These are phyloP conservation scores for Scatophagus argus DNA, from an alignment of 2,113 vertebrate genomes.

Conservation along the genomic window DNA sequence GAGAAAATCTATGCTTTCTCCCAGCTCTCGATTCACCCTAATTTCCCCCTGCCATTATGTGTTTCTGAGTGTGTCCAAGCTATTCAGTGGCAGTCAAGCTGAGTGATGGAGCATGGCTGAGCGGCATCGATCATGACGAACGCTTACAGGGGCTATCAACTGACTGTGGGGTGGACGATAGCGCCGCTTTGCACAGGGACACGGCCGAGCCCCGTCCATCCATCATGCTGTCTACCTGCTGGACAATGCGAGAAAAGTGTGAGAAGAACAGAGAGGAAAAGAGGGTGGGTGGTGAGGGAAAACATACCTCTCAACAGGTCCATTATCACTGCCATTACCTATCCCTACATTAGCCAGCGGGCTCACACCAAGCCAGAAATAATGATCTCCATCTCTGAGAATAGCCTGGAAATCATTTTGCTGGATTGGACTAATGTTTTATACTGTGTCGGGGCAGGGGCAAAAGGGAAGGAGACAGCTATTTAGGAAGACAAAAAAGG, in stretches of 20 bases:
- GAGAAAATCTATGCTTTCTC: conserved; percentile 69
- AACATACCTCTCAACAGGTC: conserved; percentile 67
- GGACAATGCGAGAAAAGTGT: conserved; percentile 65
- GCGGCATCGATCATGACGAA: conserved; percentile 70
- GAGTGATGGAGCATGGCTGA: conserved; percentile 70
- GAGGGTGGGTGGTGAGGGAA: conserved; percentile 25
- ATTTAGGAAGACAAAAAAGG: conserved; percentile 69
- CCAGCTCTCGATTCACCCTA: conserved; percentile 53
- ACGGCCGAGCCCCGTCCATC: conserved; percentile 61
- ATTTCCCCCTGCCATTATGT: conserved; percentile 69
- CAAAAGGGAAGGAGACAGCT: conserved; percentile 40
- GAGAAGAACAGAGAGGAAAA: conserved; percentile 46
- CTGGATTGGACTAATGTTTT: conserved; percentile 60
- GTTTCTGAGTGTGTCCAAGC: conserved; percentile 67
- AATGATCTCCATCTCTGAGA: conserved; percentile 60
- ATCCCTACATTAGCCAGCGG: conserved; percentile 43
- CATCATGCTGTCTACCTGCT: conserved; percentile 71
- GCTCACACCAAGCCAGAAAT: conserved; percentile 48
- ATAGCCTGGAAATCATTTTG: conserved; percentile 70
- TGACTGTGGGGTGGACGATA: conserved; percentile 51
- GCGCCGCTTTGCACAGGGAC: conserved; percentile 37
- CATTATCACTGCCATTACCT: conserved; percentile 68
- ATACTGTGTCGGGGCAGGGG: conserved; percentile 28
- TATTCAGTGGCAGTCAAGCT: conserved; percentile 69
- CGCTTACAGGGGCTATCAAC: conserved; percentile 60